These are phyloP conservation scores for Istiophorus platypterus DNA, from an alignment of 2,113 vertebrate genomes.

Conservation along the genomic window DNA sequence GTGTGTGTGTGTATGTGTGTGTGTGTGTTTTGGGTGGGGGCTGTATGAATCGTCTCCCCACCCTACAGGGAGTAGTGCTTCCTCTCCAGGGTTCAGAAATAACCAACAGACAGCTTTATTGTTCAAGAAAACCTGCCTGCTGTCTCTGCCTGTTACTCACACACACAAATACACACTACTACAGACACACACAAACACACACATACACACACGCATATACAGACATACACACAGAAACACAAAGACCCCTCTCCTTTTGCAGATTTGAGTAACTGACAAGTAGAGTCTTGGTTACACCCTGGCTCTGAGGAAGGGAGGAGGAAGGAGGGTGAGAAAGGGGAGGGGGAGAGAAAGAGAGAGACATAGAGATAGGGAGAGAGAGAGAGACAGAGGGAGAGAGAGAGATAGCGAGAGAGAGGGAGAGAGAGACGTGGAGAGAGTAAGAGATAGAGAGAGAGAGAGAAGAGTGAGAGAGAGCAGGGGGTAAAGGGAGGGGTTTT, in stretches of 20 bases:
- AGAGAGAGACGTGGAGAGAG: background rate
- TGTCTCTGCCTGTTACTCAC: slow-evolving; percentile 53
- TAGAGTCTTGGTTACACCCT: slow-evolving; percentile 78
- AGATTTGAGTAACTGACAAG: slow-evolving; percentile 80
- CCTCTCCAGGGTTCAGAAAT: slow-evolving; percentile 81
- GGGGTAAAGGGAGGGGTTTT: slow-evolving; percentile 64
- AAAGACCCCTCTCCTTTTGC: slow-evolving; percentile 65
- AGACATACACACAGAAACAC: slow-evolving; percentile 38
- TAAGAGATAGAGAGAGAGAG: slow-evolving; percentile 17
- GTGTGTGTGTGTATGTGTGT: slow-evolving; percentile 19
- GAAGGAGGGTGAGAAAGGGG: slow-evolving; percentile 27
- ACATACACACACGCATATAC: slow-evolving; percentile 28
- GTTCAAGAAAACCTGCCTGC: slow-evolving; percentile 70
- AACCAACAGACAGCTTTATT: slow-evolving; percentile 81
- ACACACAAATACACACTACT: slow-evolving; percentile 38
- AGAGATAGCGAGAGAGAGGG: background rate
- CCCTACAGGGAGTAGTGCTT: slow-evolving; percentile 80
- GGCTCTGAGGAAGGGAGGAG: slow-evolving; percentile 72
- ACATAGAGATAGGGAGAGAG: slow-evolving; percentile 33
- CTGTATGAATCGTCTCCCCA: slow-evolving; percentile 70
- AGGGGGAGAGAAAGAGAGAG: slow-evolving; percentile 30
- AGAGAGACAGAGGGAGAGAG: slow-evolving; percentile 45
- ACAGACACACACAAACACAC: slow-evolving; percentile 36
- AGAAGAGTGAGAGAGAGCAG: slow-evolving; percentile 43
- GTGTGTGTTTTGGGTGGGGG: slow-evolving; percentile 66